These are phyloP conservation scores for Harpagus bidentatus DNA, from an alignment of 2,113 vertebrate species.

Conservation along the genomic window DNA sequence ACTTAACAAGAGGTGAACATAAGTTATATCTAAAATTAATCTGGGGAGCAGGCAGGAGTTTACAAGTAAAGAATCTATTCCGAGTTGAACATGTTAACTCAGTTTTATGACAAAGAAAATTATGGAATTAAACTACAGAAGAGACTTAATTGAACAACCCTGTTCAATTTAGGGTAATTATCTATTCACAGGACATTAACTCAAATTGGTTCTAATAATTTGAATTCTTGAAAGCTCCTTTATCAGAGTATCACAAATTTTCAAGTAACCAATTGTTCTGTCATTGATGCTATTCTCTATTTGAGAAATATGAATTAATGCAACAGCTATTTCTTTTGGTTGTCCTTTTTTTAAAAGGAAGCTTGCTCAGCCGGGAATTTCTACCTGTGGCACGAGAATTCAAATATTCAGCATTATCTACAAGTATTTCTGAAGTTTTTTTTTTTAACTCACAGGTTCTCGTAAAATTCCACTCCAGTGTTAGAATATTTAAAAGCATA, in stretches of 20 bases:
- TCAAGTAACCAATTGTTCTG: rapidly evolving
- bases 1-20: not conserved
- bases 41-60: not conserved
- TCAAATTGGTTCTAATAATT: not conserved
- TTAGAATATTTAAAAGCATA: not conserved
- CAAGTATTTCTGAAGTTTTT: not conserved
- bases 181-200: not conserved
- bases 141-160: not conserved
- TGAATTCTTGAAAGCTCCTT: not conserved
- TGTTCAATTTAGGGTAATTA: not conserved
- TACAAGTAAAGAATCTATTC: not conserved
- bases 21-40: not conserved
- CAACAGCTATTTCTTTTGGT: not conserved
- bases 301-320: not conserved
- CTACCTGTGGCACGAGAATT: not conserved
- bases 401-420: not conserved
- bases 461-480: not conserved
- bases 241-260: not conserved
- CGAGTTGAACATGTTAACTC: not conserved
- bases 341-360: not conserved
- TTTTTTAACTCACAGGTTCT: not conserved
- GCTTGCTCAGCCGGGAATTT: not conserved
- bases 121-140: not conserved
- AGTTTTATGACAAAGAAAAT: not conserved
- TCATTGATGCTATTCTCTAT: not conserved